These are phyloP conservation scores for Neopipo cinnamomea DNA, from an alignment of 2,113 vertebrate genomes.

Conservation along the genomic window DNA sequence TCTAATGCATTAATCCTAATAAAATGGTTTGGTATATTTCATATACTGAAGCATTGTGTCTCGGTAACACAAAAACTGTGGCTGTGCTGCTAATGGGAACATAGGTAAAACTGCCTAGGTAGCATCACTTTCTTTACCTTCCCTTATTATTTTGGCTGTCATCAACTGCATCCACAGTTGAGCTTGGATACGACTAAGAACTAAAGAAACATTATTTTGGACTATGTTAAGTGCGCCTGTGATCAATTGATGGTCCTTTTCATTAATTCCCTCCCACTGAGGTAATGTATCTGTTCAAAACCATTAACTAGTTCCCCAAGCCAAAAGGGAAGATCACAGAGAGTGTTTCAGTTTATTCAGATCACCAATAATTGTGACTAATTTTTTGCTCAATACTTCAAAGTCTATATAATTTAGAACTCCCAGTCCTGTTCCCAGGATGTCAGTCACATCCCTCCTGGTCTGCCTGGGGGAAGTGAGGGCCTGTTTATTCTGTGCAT, in stretches of 20 bases:
- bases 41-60: neutral
- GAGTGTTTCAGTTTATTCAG: neutral
- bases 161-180: too few relatives aligned
- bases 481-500: neutral
- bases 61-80: too few relatives aligned
- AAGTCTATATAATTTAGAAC: neutral
- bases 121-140: neutral
- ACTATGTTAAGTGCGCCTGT: neutral
- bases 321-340: neutral
- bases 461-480: neutral
- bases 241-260: neutral
- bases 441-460: neutral
- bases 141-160: neutral
- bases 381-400: neutral
- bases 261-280: too few relatives aligned
- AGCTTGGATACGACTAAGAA: neutral
- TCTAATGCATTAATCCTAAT: neutral
- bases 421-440: neutral
- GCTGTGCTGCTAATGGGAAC: neutral
- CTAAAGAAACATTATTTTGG: neutral
- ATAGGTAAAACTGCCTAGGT: too few relatives aligned
- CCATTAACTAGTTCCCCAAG: neutral
- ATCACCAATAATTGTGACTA: neutral
- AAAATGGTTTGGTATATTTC: neutral
- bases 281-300: neutral